These are phyloP conservation scores for Pedicia rivosa DNA, from an alignment of 2,888 invertebrate genomes.

Conservation along the genomic window DNA sequence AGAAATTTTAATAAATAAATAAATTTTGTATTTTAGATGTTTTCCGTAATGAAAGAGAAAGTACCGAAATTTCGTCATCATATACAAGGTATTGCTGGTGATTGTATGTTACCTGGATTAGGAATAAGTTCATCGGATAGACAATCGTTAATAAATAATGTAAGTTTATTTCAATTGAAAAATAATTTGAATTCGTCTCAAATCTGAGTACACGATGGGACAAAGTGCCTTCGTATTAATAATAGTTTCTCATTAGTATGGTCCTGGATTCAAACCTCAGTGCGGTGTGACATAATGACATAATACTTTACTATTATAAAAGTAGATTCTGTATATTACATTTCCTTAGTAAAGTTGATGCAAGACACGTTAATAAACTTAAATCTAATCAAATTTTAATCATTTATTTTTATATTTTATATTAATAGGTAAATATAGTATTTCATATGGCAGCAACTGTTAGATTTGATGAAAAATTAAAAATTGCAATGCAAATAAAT, in stretches of 20 bases:
- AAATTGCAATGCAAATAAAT: conserved; percentile 56
- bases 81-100: conserved; percentile 36
- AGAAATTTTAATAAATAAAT: too few relatives aligned
- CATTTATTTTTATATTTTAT: too few relatives aligned
- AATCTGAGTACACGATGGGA: background rate
- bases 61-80: conserved; percentile 39
- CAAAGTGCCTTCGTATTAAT: too few relatives aligned
- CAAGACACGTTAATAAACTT: too few relatives aligned
- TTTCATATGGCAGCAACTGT: conserved; percentile 43
- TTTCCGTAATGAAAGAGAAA: conserved; percentile 31
- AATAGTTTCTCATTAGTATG: too few relatives aligned
- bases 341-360: too few relatives aligned
- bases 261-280: too few relatives aligned
- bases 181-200: background rate
- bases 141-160: conserved; percentile 30
- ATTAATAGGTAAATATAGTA: conserved; percentile 33
- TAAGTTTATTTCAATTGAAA: conserved; percentile 16
- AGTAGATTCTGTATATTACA: too few relatives aligned
- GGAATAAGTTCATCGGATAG: conserved; percentile 34
- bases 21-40: conserved; percentile 24
- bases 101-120: conserved; percentile 34
- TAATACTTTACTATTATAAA: too few relatives aligned
- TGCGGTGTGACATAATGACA: too few relatives aligned
- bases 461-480: conserved; percentile 57
- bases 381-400: too few relatives aligned